phyloP scores from a whole-genome alignment of 1,140 invertebrate genomes.

The Hyphantria cunea region DNA sequence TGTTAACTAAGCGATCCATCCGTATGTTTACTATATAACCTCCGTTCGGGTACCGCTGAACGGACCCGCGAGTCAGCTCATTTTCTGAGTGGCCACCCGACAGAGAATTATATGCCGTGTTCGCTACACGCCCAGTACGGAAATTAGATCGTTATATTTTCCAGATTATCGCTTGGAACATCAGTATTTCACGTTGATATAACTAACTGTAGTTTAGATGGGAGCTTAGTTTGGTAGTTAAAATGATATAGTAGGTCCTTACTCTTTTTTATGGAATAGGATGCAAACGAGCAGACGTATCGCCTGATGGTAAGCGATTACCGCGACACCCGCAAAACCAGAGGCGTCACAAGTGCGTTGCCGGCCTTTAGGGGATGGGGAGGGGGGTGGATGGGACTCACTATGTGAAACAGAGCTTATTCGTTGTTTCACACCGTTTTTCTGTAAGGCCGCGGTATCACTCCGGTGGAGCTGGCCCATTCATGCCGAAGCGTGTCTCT shows the following conservation, averaged over 20 bases:
- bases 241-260: not conserved
- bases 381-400: no score
- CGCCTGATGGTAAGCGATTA: no score
- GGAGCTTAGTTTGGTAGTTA: not conserved
- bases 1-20: not conserved
- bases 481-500: no score
- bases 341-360: no score
- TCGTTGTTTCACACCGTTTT: no score
- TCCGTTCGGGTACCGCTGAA: conserved; percentile 20
- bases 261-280: no score
- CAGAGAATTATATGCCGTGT: conserved; percentile 42
- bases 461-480: no score
- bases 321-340: no score
- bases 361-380: no score
- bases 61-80: conserved; percentile 39
- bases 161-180: conserved; percentile 29
- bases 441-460: no score
- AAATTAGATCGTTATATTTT: conserved; percentile 42
- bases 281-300: no score
- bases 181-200: conserved; percentile 3
- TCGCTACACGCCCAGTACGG: conserved; percentile 30
- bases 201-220: not conserved
- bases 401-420: no score
- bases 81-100: conserved; percentile 43
- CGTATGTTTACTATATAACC: conserved; percentile 9